A percentile compares a stretch with the other conserved stretches of the same genome.
phyloP scores from a whole-genome alignment of 2,113 vertebrate genomes.

The Naja naja region DNA sequence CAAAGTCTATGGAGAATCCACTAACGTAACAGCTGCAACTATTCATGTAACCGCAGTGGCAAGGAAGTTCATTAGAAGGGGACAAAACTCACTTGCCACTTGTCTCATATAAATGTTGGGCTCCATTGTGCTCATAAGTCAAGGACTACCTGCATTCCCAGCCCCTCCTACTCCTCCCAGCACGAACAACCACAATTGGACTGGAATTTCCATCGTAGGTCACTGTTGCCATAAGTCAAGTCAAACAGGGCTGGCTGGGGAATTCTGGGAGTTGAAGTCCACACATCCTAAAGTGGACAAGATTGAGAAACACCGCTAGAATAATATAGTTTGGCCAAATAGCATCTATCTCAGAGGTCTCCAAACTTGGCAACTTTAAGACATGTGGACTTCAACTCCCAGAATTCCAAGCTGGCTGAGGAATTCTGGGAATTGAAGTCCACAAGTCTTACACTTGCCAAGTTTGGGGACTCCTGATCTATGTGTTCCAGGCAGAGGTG shows the following conservation, averaged over 20 bases:
- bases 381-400: too few relatives aligned
- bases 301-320: neutral
- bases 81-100: neutral
- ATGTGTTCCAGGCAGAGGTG: neutral
- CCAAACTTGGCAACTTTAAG: too few relatives aligned
- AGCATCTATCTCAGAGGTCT: neutral
- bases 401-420: too few relatives aligned
- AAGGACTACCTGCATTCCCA: neutral
- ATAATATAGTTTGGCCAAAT: neutral
- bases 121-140: neutral
- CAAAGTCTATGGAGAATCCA: neutral
- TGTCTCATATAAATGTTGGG: neutral
- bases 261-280: too few relatives aligned
- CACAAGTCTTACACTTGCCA: too few relatives aligned
- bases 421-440: too few relatives aligned
- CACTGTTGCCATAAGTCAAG: too few relatives aligned
- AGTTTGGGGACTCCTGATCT: too few relatives aligned
- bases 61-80: rapidly evolving
- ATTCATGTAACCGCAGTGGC: neutral
- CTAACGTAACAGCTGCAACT: neutral
- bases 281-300: too few relatives aligned
- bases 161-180: neutral
- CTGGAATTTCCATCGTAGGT: too few relatives aligned
- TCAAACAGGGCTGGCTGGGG: too few relatives aligned
- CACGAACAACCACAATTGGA: neutral